Base-by-base conservation (phyloP, 2,888 invertebrate species). In the Anarsia innoxiella region DNA sequence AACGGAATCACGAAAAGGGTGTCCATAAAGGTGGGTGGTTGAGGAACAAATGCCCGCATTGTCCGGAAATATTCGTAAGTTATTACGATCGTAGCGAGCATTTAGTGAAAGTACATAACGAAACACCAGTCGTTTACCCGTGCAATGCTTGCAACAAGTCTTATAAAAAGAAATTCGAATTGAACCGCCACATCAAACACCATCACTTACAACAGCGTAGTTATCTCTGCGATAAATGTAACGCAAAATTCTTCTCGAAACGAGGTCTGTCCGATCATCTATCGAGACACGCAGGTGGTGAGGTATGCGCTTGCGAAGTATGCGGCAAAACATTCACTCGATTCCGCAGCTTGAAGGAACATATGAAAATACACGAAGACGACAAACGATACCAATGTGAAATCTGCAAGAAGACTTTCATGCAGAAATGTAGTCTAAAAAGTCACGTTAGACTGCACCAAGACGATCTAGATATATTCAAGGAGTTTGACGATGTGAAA, bases 401-500 rank as follows among this genome's bases (percentile, higher is more conserved):
- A 36, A 58, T 80, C 2, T 84, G 83, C 48, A 69, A 78, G 27
- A 82, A 82, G 51, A 67, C 70, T 0, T 84, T 84, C 36, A 68
- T 74, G 60, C 78, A 83, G 53, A 84, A 83, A 41, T 77, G 74
- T 27, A 78, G 80, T 19, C 46, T 85, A 46, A 82, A 82, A 46
- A 74, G 69, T 10, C 85, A 85, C 32, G 50, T 83, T 2, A 59
- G 74, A 0, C 34, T 83, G 25, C 84, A 84, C 37, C 84, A 84
- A 23, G 79, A 82, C 41, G 79, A 84, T 31, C 48, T 84, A 45
- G 83, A 82, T 12, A 84, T 84, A 14, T 84, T 84, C 46, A 84
- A 84, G 35, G 83, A 84, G 57, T 84, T 84, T 36, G 83, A 84
- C 23, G 83, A 84, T 36, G 83, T 84, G 0, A 84, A 80, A 40